Evolutionary conservation across 2,113 vertebrate species (phyloP), one percentile per base, ranked within the genome.

Genomic region (Chrysochloris asiatica): DNA sequence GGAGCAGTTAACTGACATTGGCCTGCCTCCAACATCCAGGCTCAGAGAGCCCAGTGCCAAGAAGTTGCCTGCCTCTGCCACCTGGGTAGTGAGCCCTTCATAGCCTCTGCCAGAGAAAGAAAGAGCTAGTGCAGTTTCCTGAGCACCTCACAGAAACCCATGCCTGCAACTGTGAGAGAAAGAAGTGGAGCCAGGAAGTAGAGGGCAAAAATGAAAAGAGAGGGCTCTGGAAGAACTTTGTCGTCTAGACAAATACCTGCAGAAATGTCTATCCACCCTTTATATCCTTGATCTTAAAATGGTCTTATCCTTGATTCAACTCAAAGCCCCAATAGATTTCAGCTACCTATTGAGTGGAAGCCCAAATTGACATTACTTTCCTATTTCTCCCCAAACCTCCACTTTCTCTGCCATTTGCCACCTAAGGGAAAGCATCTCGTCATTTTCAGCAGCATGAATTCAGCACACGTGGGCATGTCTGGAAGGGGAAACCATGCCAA

Each of bases 311-410:
- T 82, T 69, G 50, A 7, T 77, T 61, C 50, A 65, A 47, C 47
- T 45, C 38, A 47, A 19, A 52, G 59, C 38, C 13, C 52, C 76
- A 56, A 52, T 59, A 61, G 63, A 41, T 54, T 73, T 79, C 52
- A 47, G 21, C 47, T 63, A 36, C 78, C 54, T 54, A 36, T 10
- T 4, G 48, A 41, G 36, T 63, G 2, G 4, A 65, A 61, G n/a
- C 36, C 26, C 75, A 67, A 65, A 69, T 1, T 12, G 38, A 38
- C 8, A 3, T 22, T 48, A 41, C 50, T 38, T 63, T 38, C 6
- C 45, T 26, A 14, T 43, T 69, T 69, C 41, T n/a, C 21, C 50
- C 72, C 38, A 83, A 76, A 86, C 88, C 50, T 89, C 50, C 8
- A 14, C 41, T 19, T 63, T 67, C 88, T 67, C 1, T 41, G 47